Conservation (phyloP, 2,113 vertebrate species). For the Antechinus flavipes region DNA sequence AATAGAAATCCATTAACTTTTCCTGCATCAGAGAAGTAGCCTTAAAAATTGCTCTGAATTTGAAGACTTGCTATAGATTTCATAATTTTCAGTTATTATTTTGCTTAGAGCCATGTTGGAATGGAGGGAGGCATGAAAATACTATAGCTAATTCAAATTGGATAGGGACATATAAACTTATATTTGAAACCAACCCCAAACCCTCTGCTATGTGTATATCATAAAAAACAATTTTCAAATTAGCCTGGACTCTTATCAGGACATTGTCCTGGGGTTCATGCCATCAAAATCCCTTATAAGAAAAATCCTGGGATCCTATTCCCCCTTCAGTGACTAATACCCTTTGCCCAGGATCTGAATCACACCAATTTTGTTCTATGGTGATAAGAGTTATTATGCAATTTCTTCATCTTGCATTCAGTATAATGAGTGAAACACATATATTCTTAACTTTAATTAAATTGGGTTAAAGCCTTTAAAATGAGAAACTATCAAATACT, state of each 20-base stretch:
- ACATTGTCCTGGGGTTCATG: neutral
- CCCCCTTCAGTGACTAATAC: neutral
- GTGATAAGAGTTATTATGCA: fast-evolving
- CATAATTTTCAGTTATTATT: fast-evolving
- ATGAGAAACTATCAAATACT: neutral
- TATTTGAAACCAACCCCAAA: fast-evolving
- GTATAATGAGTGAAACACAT: fast-evolving
- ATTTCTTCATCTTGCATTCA: neutral
- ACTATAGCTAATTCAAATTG: neutral
- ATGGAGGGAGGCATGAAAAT: neutral
- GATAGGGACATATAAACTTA: fast-evolving
- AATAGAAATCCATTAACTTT: neutral
- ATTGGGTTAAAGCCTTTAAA: neutral
- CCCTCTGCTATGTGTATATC: fast-evolving
- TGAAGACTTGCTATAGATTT: neutral
- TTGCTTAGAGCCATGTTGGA: neutral
- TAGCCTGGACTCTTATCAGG: fast-evolving
- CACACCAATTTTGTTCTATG: fast-evolving
- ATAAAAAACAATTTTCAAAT: fast-evolving
- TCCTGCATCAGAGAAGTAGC: neutral
- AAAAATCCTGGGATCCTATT: fast-evolving
- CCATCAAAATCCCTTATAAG: neutral
- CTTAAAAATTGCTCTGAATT: neutral
- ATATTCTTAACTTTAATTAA: neutral
- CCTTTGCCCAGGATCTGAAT: neutral